Evolutionary conservation across 2,113 vertebrate genomes (phyloP).

Genomic region (Amia ocellicauda): DNA sequence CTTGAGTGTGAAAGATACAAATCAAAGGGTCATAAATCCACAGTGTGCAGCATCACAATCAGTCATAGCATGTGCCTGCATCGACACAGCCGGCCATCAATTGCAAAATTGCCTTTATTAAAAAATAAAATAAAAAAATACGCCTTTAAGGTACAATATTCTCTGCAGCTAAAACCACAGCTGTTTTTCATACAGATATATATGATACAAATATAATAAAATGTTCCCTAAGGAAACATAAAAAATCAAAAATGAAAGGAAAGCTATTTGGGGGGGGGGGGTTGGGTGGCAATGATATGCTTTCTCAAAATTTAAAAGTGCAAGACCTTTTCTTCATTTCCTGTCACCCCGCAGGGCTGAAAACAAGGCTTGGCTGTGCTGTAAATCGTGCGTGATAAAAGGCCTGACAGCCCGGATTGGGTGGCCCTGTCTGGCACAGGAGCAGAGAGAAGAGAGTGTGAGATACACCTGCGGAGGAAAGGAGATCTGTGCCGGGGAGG

Average conservation of each 20-base stretch:
- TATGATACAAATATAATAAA: background rate
- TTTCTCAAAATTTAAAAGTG: slow-evolving; percentile 52
- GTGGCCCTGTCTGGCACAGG: slow-evolving; percentile 50
- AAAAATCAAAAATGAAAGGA: slow-evolving; percentile 47
- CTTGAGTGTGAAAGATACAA: too few relatives aligned
- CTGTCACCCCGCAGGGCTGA: slow-evolving; percentile 42
- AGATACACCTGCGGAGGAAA: slow-evolving; percentile 58
- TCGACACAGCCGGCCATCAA: background rate
- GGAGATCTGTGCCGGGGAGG: slow-evolving; percentile 60
- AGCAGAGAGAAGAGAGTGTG: slow-evolving; percentile 47
- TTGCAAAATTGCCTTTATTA: too few relatives aligned
- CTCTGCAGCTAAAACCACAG: background rate
- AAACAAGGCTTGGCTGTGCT: slow-evolving; percentile 48
- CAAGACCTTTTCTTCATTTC: slow-evolving; percentile 56
- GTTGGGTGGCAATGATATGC: too few relatives aligned
- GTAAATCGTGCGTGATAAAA: slow-evolving; percentile 59
- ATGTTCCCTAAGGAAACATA: background rate
- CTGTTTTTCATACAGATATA: too few relatives aligned
- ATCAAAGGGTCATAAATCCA: too few relatives aligned
- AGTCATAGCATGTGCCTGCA: too few relatives aligned
- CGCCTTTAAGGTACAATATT: background rate
- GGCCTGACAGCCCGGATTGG: slow-evolving; percentile 60
- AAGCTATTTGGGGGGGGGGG: too few relatives aligned
- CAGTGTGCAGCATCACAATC: too few relatives aligned
- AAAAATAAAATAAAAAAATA: too few relatives aligned